Conservation (phyloP, 2,113 vertebrate species). For the Anthoscopus minutus region DNA sequence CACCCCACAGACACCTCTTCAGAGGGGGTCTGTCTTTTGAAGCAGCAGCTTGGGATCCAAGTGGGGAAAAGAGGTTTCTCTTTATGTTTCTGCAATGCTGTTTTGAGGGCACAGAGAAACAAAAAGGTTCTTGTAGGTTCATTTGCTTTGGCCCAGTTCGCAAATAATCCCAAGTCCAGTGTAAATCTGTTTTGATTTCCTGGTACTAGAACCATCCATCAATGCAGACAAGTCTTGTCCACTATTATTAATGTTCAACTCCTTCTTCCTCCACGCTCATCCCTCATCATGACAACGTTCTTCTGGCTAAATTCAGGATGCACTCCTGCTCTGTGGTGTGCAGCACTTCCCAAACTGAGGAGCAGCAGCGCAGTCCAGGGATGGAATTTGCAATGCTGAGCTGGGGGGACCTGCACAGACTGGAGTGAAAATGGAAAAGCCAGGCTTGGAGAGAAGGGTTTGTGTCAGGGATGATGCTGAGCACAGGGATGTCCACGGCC, state of each 20-base stretch:
- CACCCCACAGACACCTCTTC: too few relatives aligned
- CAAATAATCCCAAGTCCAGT: not conserved
- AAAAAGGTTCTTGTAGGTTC: not conserved
- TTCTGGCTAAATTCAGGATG: not conserved
- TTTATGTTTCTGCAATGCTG: not conserved
- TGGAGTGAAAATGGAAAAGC: too few relatives aligned
- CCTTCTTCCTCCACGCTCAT: not conserved
- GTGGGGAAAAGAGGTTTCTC: not conserved
- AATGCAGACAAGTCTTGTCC: not conserved
- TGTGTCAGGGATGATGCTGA: not conserved
- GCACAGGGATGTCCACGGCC: not conserved
- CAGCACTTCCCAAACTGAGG: not conserved
- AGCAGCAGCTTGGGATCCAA: not conserved
- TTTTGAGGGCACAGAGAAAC: not conserved
- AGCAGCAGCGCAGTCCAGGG: not conserved
- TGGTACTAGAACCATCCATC: not conserved
- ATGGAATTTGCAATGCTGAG: not conserved
- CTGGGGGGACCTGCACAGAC: fast-evolving
- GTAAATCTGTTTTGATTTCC: not conserved
- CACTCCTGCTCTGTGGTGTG: not conserved
- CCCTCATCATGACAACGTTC: not conserved
- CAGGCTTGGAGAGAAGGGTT: not conserved
- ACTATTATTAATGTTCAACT: not conserved
- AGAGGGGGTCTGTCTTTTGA: not conserved
- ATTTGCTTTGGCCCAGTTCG: not conserved